Evolutionary conservation across 2,888 invertebrate genomes (phyloP), one percentile per base, ranked within the genome.

Genomic region (Phaedon cochleariae): DNA sequence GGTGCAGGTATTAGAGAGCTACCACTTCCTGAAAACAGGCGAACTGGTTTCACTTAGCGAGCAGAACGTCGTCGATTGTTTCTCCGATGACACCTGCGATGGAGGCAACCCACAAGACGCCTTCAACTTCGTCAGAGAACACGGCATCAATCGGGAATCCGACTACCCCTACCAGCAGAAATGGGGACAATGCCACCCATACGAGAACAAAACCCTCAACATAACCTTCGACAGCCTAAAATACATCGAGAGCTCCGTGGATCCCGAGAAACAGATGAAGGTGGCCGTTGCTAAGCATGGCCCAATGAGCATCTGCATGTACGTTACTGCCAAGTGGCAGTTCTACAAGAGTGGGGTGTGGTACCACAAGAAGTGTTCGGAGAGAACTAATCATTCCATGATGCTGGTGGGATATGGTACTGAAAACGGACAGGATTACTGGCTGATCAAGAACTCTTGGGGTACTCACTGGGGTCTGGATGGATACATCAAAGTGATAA

Each of bases 61-160:
- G 55, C 72, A 72, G 45, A 70, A 68, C 52, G 62, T 72, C 37
- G 64, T 72, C 22, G 72, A 88, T 41, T 67, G 69, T 55, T 65
- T 63, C 46, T 65, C 62, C 37, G 61, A 61, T 41, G 17, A 12
- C 1, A 59, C 62, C 15, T 69, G 67, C 48, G 9, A 51, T 2
- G 69, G 69, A 9, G 69, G 69, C 29, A 63, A 29, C 55, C 65
- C 69, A 0, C 62, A 55, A n/a, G 12, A 37, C 5, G 63, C 67
- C 0, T 53, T 69, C 15, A 21, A 58, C 34, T 64, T 58, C 31
- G 62, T 63, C 15, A 59, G 63, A 62, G 34, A 60, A 22, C 17
- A 65, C 6, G 69, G 69, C 22, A 31, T 69, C 34, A 66, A 58
- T 57, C 48, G 21, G 15, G 69, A 67, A 53, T 15, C 53, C 21